Percentiles rank a stretch among this genome's conserved stretches.
Evolutionary conservation across 2,888 invertebrate species (phyloP).

Genomic region (Theretra japonica): DNA sequence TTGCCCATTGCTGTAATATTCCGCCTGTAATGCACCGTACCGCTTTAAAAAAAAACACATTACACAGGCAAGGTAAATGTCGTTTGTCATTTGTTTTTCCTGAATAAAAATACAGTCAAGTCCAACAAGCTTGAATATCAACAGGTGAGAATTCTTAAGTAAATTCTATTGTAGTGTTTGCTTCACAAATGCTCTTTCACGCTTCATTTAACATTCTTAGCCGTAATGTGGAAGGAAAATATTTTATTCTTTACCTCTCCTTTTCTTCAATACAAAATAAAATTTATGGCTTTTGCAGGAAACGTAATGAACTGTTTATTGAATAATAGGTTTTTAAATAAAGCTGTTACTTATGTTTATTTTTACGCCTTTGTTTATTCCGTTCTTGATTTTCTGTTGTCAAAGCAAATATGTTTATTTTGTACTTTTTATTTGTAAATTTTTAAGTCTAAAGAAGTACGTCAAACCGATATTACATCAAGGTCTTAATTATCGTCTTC

Average conservation of each 20-base stretch:
- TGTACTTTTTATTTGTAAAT: too few relatives aligned
- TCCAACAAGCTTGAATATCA: background rate
- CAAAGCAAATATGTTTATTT: background rate
- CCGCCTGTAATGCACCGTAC: too few relatives aligned
- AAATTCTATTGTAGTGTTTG: background rate
- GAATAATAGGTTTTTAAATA: constrained; percentile 4
- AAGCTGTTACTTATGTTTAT: background rate
- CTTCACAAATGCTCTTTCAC: background rate
- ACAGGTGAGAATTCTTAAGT: too few relatives aligned
- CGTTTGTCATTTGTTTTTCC: background rate
- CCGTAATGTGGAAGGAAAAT: background rate
- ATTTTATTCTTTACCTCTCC: background rate
- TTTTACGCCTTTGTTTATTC: background rate
- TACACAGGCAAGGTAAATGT: background rate
- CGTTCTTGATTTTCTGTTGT: background rate
- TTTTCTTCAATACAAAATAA: background rate
- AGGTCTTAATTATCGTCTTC: too few relatives aligned
- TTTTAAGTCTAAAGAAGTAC: too few relatives aligned
- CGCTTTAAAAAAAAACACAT: background rate
- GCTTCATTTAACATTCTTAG: background rate
- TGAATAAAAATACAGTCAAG: background rate
- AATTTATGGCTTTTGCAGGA: background rate
- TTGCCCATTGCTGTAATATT: too few relatives aligned
- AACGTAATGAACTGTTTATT: constrained; percentile 3
- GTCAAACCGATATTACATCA: too few relatives aligned